These are phyloP conservation scores for Cryptus armator DNA, from an alignment of 2,888 invertebrate genomes.

Conservation along the genomic window DNA sequence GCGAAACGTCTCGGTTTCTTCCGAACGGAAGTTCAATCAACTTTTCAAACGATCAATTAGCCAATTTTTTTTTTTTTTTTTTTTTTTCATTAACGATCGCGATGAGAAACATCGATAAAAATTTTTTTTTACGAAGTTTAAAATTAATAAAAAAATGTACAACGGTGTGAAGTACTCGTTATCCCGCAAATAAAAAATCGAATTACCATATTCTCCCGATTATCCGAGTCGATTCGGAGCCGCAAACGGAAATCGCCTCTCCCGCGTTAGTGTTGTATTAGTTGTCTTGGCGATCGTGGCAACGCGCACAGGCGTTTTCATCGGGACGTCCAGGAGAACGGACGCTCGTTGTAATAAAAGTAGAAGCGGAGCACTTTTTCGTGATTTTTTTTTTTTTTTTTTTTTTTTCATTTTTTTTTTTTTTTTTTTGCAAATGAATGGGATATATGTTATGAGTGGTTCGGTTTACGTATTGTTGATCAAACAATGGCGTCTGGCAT, in stretches of 20 bases:
- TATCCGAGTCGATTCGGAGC: background rate
- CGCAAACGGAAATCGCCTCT: background rate
- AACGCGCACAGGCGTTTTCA: background rate
- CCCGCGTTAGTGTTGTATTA: background rate
- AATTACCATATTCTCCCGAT: background rate
- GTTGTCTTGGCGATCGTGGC: background rate
- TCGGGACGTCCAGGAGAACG: background rate
- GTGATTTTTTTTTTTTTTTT: no score
- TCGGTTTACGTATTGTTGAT: constrained; percentile 82
- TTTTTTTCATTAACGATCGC: background rate
- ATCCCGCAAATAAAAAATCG: no score
- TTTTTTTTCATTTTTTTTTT: background rate
- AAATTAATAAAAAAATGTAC: no score
- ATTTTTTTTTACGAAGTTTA: no score
- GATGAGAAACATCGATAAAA: background rate
- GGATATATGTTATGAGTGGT: constrained; percentile 82
- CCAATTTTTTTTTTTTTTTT: constrained; percentile 11
- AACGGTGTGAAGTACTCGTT: no score
- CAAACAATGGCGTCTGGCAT: constrained; percentile 83
- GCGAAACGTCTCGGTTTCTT: constrained; percentile 4
- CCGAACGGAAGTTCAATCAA: constrained; percentile 7
- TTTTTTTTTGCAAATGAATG: constrained; percentile 76
- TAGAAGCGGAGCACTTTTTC: background rate
- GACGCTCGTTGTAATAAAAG: background rate
- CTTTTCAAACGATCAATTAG: background rate